Evolutionary conservation across 2,113 vertebrate species (phyloP).

Genomic region (Salvelinus fontinalis): DNA sequence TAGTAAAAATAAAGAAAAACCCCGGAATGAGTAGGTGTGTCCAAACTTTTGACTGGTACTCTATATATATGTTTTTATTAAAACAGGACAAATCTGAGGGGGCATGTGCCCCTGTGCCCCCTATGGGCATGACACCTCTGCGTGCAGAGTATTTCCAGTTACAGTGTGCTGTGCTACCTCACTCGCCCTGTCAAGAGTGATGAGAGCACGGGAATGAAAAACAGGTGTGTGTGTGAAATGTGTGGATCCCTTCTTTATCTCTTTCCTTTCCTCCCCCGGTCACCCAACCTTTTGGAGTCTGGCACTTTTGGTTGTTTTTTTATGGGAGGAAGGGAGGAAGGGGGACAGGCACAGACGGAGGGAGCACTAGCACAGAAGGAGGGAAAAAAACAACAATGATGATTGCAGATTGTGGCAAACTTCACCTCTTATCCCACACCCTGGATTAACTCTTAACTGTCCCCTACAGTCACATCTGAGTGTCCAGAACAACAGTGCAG

Average conservation of each 20-base stretch:
- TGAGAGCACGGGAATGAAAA: constrained; percentile 70
- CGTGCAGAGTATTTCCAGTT: constrained; percentile 42
- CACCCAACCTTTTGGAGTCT: constrained; percentile 32
- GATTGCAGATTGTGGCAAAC: not conserved
- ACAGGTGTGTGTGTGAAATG: constrained; percentile 74
- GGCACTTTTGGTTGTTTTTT: constrained; percentile 42
- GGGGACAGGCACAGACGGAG: constrained; percentile 3
- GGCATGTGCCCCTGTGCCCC: too few relatives aligned
- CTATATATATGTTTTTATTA: too few relatives aligned
- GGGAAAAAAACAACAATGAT: not conserved
- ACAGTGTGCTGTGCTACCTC: constrained; percentile 40
- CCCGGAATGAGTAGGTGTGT: too few relatives aligned
- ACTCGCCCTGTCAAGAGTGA: constrained; percentile 53
- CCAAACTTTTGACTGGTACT: too few relatives aligned
- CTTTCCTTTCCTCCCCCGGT: constrained; percentile 12
- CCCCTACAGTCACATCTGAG: not conserved
- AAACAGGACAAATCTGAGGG: too few relatives aligned
- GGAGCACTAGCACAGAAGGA: constrained; percentile 39
- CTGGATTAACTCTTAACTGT: not conserved
- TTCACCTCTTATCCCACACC: not conserved
- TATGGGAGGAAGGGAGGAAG: constrained; percentile 27
- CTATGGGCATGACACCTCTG: too few relatives aligned
- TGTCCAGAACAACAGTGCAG: not conserved
- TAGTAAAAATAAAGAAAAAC: too few relatives aligned
- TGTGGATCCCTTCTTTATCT: constrained; percentile 54